A percentile compares a stretch with the other conserved stretches of the same genome.
Evolutionary conservation across 2,113 vertebrate genomes (phyloP).

Genomic region (Laticauda colubrina): DNA sequence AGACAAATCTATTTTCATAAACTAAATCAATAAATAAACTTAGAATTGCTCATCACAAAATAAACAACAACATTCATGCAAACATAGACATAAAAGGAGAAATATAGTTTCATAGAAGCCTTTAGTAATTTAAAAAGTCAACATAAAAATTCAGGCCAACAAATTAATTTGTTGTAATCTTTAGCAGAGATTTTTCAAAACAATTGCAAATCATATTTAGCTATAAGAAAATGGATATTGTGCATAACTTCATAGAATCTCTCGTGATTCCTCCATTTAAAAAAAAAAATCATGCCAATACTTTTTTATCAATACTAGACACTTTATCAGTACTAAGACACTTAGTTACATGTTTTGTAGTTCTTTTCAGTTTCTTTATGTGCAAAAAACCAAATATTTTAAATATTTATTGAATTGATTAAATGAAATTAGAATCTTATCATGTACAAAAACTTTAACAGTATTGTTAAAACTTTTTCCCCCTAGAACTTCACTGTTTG

Average conservation of each 20-base stretch:
- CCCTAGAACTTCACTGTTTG: conserved; percentile 56
- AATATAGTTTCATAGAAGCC: background rate
- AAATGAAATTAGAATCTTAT: conserved; percentile 60
- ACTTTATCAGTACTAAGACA: conserved; percentile 7
- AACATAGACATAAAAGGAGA: background rate
- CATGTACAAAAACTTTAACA: conserved; percentile 55
- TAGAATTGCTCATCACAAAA: background rate
- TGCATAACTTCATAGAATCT: conserved; percentile 51
- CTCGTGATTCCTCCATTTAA: conserved; percentile 37
- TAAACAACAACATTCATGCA: background rate
- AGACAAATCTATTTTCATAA: too few species aligned
- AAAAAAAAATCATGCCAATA: conserved; percentile 50
- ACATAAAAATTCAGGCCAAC: conserved; percentile 23
- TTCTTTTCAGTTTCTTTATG: conserved; percentile 46
- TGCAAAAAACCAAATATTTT: conserved; percentile 57
- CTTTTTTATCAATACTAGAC: conserved; percentile 58
- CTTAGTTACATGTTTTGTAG: conserved; percentile 49
- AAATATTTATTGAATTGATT: conserved; percentile 54
- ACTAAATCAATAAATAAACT: too few species aligned
- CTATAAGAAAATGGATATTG: conserved; percentile 53
- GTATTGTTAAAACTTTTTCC: conserved; percentile 47
- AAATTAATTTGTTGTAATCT: conserved; percentile 39
- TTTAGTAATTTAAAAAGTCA: background rate
- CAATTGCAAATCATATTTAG: conserved; percentile 51
- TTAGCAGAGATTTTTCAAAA: conserved; percentile 26